Evolutionary conservation across 1,140 invertebrate species (phyloP).

Genomic region (Solenopsis invicta): DNA sequence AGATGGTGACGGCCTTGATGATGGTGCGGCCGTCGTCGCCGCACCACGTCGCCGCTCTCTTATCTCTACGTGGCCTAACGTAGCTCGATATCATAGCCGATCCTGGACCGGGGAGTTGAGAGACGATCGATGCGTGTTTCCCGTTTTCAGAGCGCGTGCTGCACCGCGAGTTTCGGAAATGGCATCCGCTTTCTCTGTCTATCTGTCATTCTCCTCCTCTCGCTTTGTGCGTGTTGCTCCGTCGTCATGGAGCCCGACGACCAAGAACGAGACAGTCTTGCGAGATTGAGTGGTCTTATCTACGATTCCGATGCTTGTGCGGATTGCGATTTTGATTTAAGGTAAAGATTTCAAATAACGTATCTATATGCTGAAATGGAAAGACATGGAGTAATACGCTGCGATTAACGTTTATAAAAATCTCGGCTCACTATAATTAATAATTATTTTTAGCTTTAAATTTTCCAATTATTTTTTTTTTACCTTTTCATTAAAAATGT

Average conservation of each 20-base stretch:
- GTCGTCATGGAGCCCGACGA: slow-evolving; percentile 10
- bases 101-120: slow-evolving; percentile 40
- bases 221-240: slow-evolving; percentile 12
- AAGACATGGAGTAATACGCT: background rate
- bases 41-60: slow-evolving; percentile 58
- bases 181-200: slow-evolving; percentile 37
- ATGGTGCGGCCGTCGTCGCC: slow-evolving; percentile 23
- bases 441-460: background rate
- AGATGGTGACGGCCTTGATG: slow-evolving; percentile 61
- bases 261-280: background rate
- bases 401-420: background rate
- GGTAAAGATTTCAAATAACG: slow-evolving; percentile 9
- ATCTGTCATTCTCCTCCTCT: background rate
- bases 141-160: slow-evolving; percentile 57
- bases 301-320: slow-evolving; percentile 16
- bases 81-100: slow-evolving; percentile 82
- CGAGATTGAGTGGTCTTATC: slow-evolving; percentile 26
- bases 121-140: slow-evolving; percentile 64
- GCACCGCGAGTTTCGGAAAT: slow-evolving; percentile 58
- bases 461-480: background rate
- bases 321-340: slow-evolving; percentile 35
- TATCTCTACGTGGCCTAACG: slow-evolving; percentile 74
- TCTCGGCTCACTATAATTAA: background rate
- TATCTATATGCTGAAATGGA: background rate
- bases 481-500: background rate